Percentiles rank a stretch among this genome's conserved stretches.
Conservation (phyloP, 2,888 invertebrate genomes). For the Capitulum mitella region DNA sequence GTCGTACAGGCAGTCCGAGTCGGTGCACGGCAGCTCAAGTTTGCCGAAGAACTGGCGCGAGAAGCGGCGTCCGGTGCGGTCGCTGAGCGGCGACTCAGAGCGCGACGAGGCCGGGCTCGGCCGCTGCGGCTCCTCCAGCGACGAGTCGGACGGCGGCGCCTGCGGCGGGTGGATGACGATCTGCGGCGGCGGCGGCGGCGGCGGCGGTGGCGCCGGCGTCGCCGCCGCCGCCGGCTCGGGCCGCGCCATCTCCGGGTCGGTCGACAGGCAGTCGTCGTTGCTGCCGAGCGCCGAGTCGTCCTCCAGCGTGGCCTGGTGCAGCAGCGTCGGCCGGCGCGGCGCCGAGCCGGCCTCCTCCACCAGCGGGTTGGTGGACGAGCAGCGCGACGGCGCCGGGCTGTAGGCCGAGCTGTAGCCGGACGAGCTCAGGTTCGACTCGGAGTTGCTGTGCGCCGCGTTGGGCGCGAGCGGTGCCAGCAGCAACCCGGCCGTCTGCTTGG, state of each 20-base stretch:
- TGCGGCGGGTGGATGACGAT: slow-evolving; percentile 32
- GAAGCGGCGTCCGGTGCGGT: slow-evolving; percentile 31
- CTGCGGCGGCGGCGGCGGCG: slow-evolving; percentile 33
- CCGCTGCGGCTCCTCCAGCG: slow-evolving; percentile 33
- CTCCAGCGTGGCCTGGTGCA: slow-evolving; percentile 21
- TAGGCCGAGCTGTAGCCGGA: slow-evolving; percentile 81
- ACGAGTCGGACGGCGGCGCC: slow-evolving; percentile 34
- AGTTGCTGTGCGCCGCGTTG: slow-evolving; percentile 59
- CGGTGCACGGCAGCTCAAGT: slow-evolving; percentile 59
- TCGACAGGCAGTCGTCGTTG: slow-evolving; percentile 1
- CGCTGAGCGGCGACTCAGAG: slow-evolving; percentile 36
- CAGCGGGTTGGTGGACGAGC: slow-evolving; percentile 70
- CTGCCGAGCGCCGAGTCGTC: slow-evolving; percentile 31
- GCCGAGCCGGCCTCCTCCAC: slow-evolving; percentile 39
- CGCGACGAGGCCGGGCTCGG: slow-evolving; percentile 35
- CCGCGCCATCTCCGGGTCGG: not conserved
- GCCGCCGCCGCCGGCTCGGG: slow-evolving; percentile 29
- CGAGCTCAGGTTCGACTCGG: slow-evolving; percentile 73
- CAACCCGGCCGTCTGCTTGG: slow-evolving; percentile 50
- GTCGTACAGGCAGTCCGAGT: slow-evolving; percentile 71
- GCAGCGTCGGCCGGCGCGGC: slow-evolving; percentile 17
- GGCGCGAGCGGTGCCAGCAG: slow-evolving; percentile 67
- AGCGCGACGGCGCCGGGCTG: slow-evolving; percentile 71
- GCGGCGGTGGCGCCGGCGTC: slow-evolving; percentile 31
- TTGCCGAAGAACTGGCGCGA: slow-evolving; percentile 36